These are phyloP conservation scores for Latheticus oryzae DNA, from an alignment of 2,888 invertebrate species.

Conservation along the genomic window DNA sequence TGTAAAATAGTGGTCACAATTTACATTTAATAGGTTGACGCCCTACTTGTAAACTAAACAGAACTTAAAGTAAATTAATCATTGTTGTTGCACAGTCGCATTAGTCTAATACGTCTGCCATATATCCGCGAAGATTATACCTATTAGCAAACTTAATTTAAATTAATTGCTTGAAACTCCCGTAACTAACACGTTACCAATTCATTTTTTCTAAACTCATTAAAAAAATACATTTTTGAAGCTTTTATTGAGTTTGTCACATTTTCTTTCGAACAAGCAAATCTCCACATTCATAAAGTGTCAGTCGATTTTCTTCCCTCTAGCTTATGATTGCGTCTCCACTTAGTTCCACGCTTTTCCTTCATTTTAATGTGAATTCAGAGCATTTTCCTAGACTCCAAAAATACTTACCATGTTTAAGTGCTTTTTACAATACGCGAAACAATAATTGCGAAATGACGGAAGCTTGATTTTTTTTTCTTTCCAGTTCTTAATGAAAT, in stretches of 20 bases:
- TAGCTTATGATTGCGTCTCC: slow-evolving; percentile 12
- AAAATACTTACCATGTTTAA: slow-evolving; percentile 23
- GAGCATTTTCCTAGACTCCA: slow-evolving; percentile 10
- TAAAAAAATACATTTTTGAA: no score
- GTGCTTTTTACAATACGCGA: slow-evolving; percentile 6
- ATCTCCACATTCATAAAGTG: not conserved
- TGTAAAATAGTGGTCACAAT: no score
- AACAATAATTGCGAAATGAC: slow-evolving; percentile 7
- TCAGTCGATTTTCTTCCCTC: slow-evolving; percentile 4
- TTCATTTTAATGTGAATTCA: slow-evolving; percentile 13
- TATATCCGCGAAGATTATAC: slow-evolving; percentile 6
- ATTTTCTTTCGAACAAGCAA: not conserved
- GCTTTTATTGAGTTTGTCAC: no score
- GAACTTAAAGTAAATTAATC: no score
- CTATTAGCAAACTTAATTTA: slow-evolving; percentile 12
- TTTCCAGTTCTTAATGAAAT: not conserved
- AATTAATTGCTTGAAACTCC: slow-evolving; percentile 16
- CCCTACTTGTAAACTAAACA: no score
- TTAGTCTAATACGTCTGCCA: no score
- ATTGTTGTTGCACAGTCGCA: no score
- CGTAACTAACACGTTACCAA: no score
- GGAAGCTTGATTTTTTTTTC: no score
- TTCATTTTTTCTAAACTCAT: no score
- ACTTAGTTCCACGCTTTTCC: slow-evolving; percentile 11
- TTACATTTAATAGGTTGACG: no score